Evolutionary conservation across 2,888 invertebrate genomes (phyloP).

Genomic region (Drosophila stalkeri): DNA sequence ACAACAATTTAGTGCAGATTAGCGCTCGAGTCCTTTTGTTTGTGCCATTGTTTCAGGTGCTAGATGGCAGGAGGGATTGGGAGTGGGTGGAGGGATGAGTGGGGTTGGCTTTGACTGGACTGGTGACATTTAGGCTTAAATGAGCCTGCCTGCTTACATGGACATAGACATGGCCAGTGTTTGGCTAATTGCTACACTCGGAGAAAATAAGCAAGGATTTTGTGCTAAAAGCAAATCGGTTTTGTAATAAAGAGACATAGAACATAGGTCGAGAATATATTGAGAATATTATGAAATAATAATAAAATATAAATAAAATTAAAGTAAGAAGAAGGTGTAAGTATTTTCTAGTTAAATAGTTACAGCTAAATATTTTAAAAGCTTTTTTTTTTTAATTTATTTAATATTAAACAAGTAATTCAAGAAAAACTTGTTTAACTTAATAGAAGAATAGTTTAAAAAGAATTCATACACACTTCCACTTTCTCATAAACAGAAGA

Average conservation of each 20-base stretch:
- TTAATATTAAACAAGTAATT: background rate
- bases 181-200: conserved; percentile 71
- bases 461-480: background rate
- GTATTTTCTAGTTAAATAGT: background rate
- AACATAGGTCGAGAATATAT: background rate
- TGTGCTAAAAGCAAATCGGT: background rate
- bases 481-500: background rate
- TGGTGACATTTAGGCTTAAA: conserved; percentile 75
- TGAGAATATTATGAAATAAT: background rate
- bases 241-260: background rate
- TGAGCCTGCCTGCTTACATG: conserved; percentile 61
- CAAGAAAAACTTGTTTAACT: background rate
- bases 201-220: background rate
- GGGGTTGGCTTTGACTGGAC: conserved; percentile 18
- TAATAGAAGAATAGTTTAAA: background rate
- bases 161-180: conserved; percentile 54
- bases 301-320: too few species aligned
- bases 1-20: conserved; percentile 80
- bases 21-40: conserved; percentile 67
- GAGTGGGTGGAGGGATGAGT: background rate
- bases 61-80: conserved; percentile 21
- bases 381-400: background rate
- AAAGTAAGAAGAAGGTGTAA: background rate
- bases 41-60: conserved; percentile 66
- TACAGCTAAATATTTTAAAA: background rate